Evolutionary conservation across 2,888 invertebrate genomes (phyloP), one percentile per base, ranked within the genome.

Genomic region (Hyalella azteca): DNA sequence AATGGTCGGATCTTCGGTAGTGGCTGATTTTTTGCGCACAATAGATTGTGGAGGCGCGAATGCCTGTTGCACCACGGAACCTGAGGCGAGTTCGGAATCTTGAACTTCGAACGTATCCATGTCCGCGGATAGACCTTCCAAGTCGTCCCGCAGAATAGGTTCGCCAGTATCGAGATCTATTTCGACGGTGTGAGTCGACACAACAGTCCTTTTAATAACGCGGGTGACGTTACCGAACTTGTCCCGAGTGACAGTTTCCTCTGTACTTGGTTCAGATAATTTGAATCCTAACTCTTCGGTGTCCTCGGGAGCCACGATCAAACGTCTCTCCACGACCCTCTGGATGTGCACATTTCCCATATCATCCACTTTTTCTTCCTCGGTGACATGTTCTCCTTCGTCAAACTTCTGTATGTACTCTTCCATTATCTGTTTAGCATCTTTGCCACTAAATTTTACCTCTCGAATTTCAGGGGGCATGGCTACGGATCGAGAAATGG

Each of bases 271-370:
- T 11, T 81, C 84, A 19, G 79, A 54, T 13, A 82, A 40, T 59
- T 79, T 78, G 36, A 83, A 78, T n/a, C 83, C 83, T 36, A 80
- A 76, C 49, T 84, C 79, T 36, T 79, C 76, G 19, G 81, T 78
- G n/a, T 45, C 54, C 11, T 73, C 41, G 19, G 84, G 80, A 29
- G 81, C 84, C 32, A 81, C 45, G 39, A 90, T 88, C 78, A 89
- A 87, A 49, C 90, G 86, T 83, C 88, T 89, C 85, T 90, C 89
- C 5, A 90, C 88, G 0, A 90, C 88, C 81, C 89, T 87, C 85
- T 88, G 90, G 2, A 89, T 87, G 85, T 90, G 90, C 22, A 91
- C 89, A 85, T 91, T 91, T 11, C 91, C 91, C 83, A 88, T 88
- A 50, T 88, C 88, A 85, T 91, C 91, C 1, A 89, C 86, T 85